Conservation (phyloP, 2,797 vertebrate genomes). For the Poeciliopsis presidionis region DNA sequence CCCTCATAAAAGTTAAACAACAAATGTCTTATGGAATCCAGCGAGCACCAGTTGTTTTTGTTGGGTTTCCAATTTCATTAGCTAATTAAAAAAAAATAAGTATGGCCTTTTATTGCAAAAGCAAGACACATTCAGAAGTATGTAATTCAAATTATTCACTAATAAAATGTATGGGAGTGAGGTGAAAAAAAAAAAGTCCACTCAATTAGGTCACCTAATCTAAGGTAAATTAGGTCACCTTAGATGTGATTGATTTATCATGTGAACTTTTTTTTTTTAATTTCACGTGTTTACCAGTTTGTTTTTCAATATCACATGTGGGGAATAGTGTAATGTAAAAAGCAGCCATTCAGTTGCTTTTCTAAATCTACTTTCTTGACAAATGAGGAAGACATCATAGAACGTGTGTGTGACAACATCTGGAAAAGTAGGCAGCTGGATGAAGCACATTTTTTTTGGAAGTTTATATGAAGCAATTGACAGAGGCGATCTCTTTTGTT, state of each 20-base stretch:
- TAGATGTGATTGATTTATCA: constrained; percentile 3
- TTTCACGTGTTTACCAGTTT: constrained; percentile 16
- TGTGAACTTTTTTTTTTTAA: constrained; percentile 11
- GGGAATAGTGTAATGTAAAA: constrained; percentile 24
- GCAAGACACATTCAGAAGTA: neutral
- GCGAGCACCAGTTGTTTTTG: neutral
- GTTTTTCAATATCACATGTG: constrained; percentile 22
- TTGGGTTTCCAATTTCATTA: neutral
- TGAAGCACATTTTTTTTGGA: constrained; percentile 38
- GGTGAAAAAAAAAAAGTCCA: constrained; percentile 13
- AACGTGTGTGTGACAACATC: constrained; percentile 52
- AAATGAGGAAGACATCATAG: constrained; percentile 29
- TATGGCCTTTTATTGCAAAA: neutral
- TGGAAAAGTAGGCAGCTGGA: constrained; percentile 40
- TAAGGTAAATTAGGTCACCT: neutral
- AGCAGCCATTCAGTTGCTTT: constrained; percentile 7
- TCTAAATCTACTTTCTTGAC: constrained; percentile 22
- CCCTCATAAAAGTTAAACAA: neutral
- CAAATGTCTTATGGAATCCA: neutral
- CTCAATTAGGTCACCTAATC: neutral
- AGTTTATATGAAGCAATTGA: constrained; percentile 66
- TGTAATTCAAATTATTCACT: neutral
- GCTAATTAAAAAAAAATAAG: neutral
- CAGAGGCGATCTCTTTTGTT: constrained; percentile 61
- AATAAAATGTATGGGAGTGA: constrained; percentile 14